phyloP scores from a whole-genome alignment of 2,113 vertebrate species.

The Coptodon rendalli region DNA sequence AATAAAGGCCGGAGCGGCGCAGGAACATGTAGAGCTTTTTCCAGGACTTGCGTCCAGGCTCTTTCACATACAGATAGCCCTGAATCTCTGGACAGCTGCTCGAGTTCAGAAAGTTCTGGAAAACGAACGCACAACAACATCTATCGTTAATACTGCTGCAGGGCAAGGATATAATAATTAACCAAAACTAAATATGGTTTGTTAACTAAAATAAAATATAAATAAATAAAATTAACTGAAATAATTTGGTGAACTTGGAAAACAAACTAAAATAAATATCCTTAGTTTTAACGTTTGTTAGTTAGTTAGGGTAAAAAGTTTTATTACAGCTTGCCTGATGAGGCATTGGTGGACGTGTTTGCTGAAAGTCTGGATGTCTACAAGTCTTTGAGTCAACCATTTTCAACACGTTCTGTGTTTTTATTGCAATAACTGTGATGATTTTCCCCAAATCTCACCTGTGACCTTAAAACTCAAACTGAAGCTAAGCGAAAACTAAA shows the following conservation, averaged over 20 bases:
- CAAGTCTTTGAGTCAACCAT: not conserved
- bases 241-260: not conserved
- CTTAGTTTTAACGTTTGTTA: not conserved
- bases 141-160: not conserved
- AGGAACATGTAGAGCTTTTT: conserved; percentile 91
- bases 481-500: not conserved
- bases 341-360: not conserved
- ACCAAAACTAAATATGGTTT: not conserved
- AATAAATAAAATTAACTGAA: not conserved
- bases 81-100: conserved; percentile 97
- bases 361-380: not conserved
- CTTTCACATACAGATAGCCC: conserved; percentile 90
- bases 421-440: not conserved
- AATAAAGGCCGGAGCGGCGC: conserved; percentile 93
- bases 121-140: not conserved
- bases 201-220: not conserved
- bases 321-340: not conserved
- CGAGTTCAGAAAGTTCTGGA: conserved; percentile 92
- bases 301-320: not conserved
- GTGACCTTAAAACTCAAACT: not conserved
- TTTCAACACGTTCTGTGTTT: not conserved
- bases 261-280: not conserved
- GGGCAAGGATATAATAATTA: not conserved
- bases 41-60: conserved; percentile 92
- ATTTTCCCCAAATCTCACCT: not conserved